Conservation (phyloP, 2,113 vertebrate genomes). For the Melanerpes aurifrons region DNA sequence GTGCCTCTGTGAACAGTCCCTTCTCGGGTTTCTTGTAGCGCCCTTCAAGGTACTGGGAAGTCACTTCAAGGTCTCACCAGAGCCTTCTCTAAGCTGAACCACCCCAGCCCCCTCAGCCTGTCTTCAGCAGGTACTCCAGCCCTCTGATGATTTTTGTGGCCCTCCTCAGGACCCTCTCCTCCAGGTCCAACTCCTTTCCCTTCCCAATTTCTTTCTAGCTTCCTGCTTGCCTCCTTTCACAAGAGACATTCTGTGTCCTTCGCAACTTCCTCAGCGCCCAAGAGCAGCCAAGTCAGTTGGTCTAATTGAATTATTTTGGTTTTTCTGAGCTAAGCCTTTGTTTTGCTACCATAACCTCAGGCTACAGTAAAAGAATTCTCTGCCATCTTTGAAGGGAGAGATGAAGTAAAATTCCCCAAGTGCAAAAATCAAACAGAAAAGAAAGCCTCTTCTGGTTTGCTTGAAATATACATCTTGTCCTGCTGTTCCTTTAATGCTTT, state of each 20-base stretch:
- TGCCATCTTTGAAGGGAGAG: constrained; percentile 84
- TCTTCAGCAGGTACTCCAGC: no score
- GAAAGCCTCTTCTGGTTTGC: constrained; percentile 79
- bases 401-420: constrained; percentile 85
- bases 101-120: no score
- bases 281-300: constrained; percentile 22
- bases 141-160: no score
- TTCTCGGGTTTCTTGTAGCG: no score
- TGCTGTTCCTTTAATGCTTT: constrained; percentile 79
- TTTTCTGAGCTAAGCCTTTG: constrained; percentile 76
- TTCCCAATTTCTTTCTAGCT: constrained; percentile 2
- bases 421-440: constrained; percentile 87
- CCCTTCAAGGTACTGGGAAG: no score
- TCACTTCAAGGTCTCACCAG: no score
- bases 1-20: no score
- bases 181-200: neutral
- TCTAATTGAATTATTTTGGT: constrained; percentile 66
- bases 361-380: constrained; percentile 86
- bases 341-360: constrained; percentile 81
- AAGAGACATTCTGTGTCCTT: constrained; percentile 36
- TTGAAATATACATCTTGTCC: constrained; percentile 80
- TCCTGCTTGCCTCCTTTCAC: constrained; percentile 10
- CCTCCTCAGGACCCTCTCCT: no score
- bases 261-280: constrained; percentile 63
- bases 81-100: no score